These are phyloP conservation scores for Mythimna albipuncta DNA, from an alignment of 2,888 invertebrate species.

Conservation along the genomic window DNA sequence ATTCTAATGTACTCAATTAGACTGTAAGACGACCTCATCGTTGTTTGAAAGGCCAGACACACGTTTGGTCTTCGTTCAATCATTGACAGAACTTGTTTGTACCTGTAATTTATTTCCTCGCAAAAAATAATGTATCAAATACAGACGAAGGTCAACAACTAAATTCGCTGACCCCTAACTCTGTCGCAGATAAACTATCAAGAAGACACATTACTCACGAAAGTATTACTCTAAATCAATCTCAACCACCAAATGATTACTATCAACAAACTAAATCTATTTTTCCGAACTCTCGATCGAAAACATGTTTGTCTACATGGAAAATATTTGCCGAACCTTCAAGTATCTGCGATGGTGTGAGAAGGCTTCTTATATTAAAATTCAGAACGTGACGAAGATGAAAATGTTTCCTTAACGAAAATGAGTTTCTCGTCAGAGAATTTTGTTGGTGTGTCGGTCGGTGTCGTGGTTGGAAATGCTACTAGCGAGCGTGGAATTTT, in stretches of 20 bases:
- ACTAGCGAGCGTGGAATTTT: background rate
- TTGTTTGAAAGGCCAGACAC: background rate
- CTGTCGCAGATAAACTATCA: conserved; percentile 38
- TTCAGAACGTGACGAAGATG: conserved; percentile 52
- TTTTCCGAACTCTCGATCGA: conserved; percentile 42
- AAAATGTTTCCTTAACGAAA: conserved; percentile 39
- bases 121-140: conserved; percentile 3
- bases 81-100: too few relatives aligned
- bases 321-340: conserved; percentile 39
- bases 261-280: conserved; percentile 63
- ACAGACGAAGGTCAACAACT: conserved; percentile 10
- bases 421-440: conserved; percentile 1
- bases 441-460: background rate
- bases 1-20: background rate
- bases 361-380: conserved; percentile 46
- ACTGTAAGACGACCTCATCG: background rate
- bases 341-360: conserved; percentile 14
- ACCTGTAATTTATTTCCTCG: too few relatives aligned
- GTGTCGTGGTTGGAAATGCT: background rate
- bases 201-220: conserved; percentile 43
- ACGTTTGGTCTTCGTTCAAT: too few relatives aligned
- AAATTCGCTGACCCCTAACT: conserved; percentile 21
- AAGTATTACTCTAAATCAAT: conserved; percentile 61
- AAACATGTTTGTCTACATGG: conserved; percentile 63
- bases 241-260: conserved; percentile 54